phyloP scores from a whole-genome alignment of 2,888 invertebrate species.

The Acanthosoma haemorrhoidale region DNA sequence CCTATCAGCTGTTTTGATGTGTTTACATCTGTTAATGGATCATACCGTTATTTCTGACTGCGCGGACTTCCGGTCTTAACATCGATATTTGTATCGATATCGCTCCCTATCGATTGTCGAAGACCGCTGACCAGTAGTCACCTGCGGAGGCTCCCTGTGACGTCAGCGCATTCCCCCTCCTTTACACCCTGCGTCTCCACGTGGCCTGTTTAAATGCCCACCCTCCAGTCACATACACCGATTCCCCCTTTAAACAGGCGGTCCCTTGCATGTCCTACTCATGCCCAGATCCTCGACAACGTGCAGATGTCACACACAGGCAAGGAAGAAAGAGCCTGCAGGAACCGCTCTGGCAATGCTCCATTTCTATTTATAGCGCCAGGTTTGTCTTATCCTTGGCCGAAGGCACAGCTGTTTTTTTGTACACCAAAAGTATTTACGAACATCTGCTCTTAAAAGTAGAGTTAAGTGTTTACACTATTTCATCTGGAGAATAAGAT shows the following conservation, averaged over 20 bases:
- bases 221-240: too few species aligned
- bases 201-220: not conserved
- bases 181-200: not conserved
- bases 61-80: too few species aligned
- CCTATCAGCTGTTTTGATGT: too few species aligned
- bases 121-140: not conserved
- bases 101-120: not conserved
- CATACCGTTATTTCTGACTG: too few species aligned
- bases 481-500: too few species aligned
- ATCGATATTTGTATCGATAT: too few species aligned
- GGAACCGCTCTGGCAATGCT: not conserved
- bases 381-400: not conserved
- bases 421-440: not conserved
- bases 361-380: constrained; percentile 7
- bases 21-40: too few species aligned
- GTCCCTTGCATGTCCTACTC: not conserved
- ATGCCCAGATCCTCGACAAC: too few species aligned
- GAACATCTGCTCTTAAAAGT: not conserved
- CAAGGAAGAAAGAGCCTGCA: not conserved
- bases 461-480: too few species aligned
- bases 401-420: not conserved
- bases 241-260: not conserved
- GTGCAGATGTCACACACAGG: not conserved
- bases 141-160: not conserved
- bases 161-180: not conserved